Evolutionary conservation across 2,888 invertebrate genomes (phyloP), one percentile per base, ranked within the genome.

Genomic region (Amphipoea lucens): DNA sequence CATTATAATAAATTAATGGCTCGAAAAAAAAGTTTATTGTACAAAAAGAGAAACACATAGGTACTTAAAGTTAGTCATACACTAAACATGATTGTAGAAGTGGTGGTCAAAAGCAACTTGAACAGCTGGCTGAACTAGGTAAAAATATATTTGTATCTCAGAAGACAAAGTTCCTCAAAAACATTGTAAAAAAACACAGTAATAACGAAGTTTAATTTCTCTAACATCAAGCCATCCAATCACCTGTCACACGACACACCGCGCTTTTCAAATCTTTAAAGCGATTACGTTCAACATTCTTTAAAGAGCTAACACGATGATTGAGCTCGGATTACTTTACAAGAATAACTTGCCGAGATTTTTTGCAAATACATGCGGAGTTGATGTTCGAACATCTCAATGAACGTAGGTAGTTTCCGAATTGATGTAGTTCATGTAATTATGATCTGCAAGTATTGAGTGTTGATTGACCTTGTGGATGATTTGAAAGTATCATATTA

Each of bases 241-340:
- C 40, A 63, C n/a, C 45, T 42, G 54, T n/a, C 20, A 20, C 12
- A 17, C 45, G 54, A 65, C 7, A 79, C 76, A n/a, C 1, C 5
- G n/a, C 42, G n/a, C 36, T 63, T 29, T 62, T 57, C 42, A 63
- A 78, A 79, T 69, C 57, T 84, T 79, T 79, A 73, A 79, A 73
- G 65, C 60, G 73, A 85, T 82, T 70, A 79, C 51, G 51, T 62
- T 60, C 17, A 62, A 70, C 40, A 45, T 69, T 74, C 51, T 80
- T 69, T 42, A 66, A 60, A 65, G 36, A 73, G 80, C 62, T 62
- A 74, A 82, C 40, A 62, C 40, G 65, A 20, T 42, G 42, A 73
- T 80, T 79, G 36, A 79, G 20, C 36, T 62, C 17, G 29, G 60
- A 80, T 85, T 80, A 80, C 63, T 62, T 82, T 29, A 63, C 72